These are phyloP conservation scores for Macaria notata DNA, from an alignment of 2,888 invertebrate species.

Conservation along the genomic window DNA sequence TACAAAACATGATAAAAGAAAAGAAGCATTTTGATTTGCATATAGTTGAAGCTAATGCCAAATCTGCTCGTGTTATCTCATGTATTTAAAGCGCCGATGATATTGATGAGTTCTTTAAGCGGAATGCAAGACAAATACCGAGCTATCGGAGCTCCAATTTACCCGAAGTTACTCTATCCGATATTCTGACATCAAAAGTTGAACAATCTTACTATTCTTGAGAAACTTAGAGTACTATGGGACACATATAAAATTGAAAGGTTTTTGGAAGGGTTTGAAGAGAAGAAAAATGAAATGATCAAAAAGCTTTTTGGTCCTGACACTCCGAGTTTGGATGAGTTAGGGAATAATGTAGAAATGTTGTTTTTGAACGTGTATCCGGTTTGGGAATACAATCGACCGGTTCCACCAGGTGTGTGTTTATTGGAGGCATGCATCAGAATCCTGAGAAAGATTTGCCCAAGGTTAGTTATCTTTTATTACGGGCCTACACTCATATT, in stretches of 20 bases:
- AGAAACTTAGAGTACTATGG: constrained; percentile 21
- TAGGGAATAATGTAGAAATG: constrained; percentile 49
- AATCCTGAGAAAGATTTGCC: constrained; percentile 54
- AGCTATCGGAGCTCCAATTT: constrained; percentile 58
- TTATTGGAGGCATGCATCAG: constrained; percentile 64
- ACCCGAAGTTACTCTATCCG: constrained; percentile 52
- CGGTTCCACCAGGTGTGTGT: constrained; percentile 58
- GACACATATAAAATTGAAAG: constrained; percentile 13
- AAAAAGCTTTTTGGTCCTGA: constrained; percentile 31
- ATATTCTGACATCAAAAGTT: constrained; percentile 19
- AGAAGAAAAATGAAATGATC: constrained; percentile 25
- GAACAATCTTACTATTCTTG: constrained; percentile 11
- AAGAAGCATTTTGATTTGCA: constrained; percentile 58
- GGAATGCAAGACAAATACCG: too few species aligned
- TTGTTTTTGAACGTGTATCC: constrained; percentile 60
- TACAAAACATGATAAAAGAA: constrained; percentile 13
- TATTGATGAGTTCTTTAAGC: constrained; percentile 57
- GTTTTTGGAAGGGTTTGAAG: constrained; percentile 2
- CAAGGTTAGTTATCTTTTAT: constrained; percentile 30
- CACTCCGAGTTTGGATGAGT: constrained; percentile 33
- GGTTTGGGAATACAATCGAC: constrained; percentile 50
- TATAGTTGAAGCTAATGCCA: constrained; percentile 54
- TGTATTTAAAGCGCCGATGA: constrained; percentile 59
- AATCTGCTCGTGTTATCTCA: constrained; percentile 51
- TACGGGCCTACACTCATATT: too few species aligned